Evolutionary conservation across 2,888 invertebrate genomes (phyloP), one percentile per base, ranked within the genome.

Genomic region (Melanchra persicariae): DNA sequence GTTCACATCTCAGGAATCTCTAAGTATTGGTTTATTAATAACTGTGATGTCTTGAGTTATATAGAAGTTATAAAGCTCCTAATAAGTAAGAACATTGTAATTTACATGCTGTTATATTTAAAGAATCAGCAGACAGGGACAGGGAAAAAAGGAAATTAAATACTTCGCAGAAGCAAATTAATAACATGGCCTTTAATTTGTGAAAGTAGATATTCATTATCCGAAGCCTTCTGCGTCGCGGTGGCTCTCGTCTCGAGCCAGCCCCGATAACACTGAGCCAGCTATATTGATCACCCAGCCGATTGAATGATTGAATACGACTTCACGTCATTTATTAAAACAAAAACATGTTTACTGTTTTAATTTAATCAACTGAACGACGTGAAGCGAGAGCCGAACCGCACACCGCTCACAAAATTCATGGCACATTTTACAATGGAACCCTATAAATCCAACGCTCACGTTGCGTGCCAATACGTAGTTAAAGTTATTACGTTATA

Each of bases 171-270:
- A 60, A 66, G 68, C 12, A 77, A 83, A 85, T 82, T 75, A 80
- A 80, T 85, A 74, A 26, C 74, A 71, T 64, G 68, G 69, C 77
- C 77, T 80, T 83, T 85, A 76, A 83, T 85, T 85, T 83, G 58
- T 51, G 61, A 79, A 80, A 77, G 67, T 74, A n/a, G n/a, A n/a
- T n/a, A 77, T 81, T 79, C 59, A 79, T 74, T 85, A 74, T 63
- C 57, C 55, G 73, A 51, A 64, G 70, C 40, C 40, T 71, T 62
- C 59, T 63, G 59, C 66, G 68, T 71, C 66, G 65, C 49, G 43
- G 55, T 64, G 61, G 60, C 49, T 76, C 24, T 24, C 45, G 61
- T 62, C 61, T 71, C 47, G 47, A 67, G 26, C 51, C 54, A 22
- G 62, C 30, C 54, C 45, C 30, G 26, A 71, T 64, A 63, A 52